Conservation (phyloP, 1,140 invertebrate genomes). For the Ips typographus region DNA sequence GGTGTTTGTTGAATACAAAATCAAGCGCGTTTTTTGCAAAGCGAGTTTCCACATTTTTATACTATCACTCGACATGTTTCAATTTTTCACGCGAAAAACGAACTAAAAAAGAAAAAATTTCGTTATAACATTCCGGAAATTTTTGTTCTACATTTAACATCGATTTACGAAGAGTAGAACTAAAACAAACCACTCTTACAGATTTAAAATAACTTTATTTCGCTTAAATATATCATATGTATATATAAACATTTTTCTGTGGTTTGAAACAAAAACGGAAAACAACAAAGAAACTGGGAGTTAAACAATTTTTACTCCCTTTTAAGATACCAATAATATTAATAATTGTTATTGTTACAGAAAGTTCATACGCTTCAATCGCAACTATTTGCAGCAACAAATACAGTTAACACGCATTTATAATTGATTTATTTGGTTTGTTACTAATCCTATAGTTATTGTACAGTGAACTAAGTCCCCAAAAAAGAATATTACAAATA, state of each 20-base stretch:
- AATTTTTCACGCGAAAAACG: constrained; percentile 20
- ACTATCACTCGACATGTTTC: constrained; percentile 30
- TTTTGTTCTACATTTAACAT: neutral
- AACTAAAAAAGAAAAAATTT: constrained; percentile 17
- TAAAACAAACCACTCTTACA: constrained; percentile 9
- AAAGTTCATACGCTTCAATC: too few species aligned
- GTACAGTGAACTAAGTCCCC: constrained; percentile 9
- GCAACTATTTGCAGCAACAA: constrained; percentile 25
- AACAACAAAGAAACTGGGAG: too few species aligned
- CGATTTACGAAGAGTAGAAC: too few species aligned
- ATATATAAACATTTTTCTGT: constrained; percentile 25
- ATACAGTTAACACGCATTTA: constrained; percentile 21
- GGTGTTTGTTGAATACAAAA: constrained; percentile 34
- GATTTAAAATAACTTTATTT: constrained; percentile 33
- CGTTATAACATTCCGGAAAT: constrained; percentile 21
- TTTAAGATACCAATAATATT: too few species aligned
- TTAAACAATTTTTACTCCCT: too few species aligned
- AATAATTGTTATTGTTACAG: too few species aligned
- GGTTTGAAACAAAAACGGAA: too few species aligned
- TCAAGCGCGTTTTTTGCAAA: constrained; percentile 27
- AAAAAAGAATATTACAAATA: constrained; percentile 7
- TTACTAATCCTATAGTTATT: constrained; percentile 21
- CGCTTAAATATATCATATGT: constrained; percentile 26
- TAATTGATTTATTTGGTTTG: constrained; percentile 24
- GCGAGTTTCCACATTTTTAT: constrained; percentile 31